Evolutionary conservation across 2,113 vertebrate genomes (phyloP), one percentile per base, ranked within the genome.

Genomic region (Grus americana): DNA sequence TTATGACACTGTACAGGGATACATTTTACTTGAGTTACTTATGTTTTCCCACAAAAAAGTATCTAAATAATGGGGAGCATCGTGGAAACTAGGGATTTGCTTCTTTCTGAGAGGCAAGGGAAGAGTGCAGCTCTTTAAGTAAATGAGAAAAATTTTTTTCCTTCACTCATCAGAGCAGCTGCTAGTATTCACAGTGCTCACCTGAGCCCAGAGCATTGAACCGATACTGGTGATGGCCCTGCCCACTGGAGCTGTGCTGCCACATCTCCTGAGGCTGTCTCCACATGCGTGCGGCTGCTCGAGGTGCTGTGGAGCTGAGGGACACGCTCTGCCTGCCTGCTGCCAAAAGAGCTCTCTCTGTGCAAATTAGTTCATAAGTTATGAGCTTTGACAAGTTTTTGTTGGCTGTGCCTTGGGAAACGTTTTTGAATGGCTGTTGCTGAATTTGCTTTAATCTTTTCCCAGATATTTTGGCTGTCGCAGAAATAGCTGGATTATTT

Each of bases 321-420:
- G 94, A 55, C 70, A 5, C 0, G 8, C 40, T 90, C 79, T 46
- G 75, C 79, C 55, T 74, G 67, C 55, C 61, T n/a, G 65, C 91
- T 97, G 94, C 93, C 94, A 93, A 19, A 52, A 86, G 76, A 44
- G 55, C 42, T 15, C 72, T 66, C 76, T 40, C 76, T 59, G 47
- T 93, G 92, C 90, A 94, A 96, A 92, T 90, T 92, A 62, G 58
- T 93, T 91, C 79, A 30, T 93, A 92, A 94, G 91, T 90, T 92
- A 89, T 23, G 90, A 96, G 89, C 81, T 96, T 80, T 86, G 96
- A 93, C 94, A 96, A 90, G 92, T 92, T 96, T 95, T 83, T 94
- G 87, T 96, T 95, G 96, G 95, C 96, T 46, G 76, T n/a, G 61
- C 86, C 88, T 89, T 94, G 94, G 86, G 94, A 93, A 95, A 87